phyloP scores from a whole-genome alignment of 2,888 invertebrate genomes.

The Ichneumoninae sp. region DNA sequence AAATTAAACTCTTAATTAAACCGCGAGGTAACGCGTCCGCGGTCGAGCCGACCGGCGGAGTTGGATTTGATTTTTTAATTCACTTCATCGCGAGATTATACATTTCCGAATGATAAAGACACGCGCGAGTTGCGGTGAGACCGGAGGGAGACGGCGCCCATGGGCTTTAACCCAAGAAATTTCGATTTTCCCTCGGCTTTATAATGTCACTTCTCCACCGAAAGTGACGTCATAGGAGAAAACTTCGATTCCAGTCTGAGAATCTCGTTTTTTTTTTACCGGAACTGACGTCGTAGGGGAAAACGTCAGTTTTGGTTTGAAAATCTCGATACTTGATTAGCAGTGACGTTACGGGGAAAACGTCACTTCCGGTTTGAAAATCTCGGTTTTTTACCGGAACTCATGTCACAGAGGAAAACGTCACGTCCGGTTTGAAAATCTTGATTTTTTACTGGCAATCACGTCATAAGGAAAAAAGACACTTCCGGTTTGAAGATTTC shows the following conservation, averaged over 20 bases:
- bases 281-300: no score
- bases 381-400: no score
- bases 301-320: no score
- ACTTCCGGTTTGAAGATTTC: no score
- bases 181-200: not conserved
- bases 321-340: no score
- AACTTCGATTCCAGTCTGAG: no score
- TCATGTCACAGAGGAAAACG: no score
- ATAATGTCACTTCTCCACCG: not conserved
- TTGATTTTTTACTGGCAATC: no score
- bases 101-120: not conserved
- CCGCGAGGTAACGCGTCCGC: conserved; percentile 41
- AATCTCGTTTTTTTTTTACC: no score
- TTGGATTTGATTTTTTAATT: conserved; percentile 45
- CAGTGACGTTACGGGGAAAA: not conserved
- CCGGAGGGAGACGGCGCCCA: no score
- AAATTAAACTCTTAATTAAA: conserved; percentile 64
- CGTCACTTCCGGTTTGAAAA: not conserved
- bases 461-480: no score
- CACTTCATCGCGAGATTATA: conserved; percentile 43
- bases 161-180: not conserved
- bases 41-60: conserved; percentile 15
- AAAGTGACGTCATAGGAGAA: not conserved
- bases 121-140: not conserved
- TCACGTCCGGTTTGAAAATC: no score